Evolutionary conservation across 1,140 invertebrate species (phyloP), one percentile per base, ranked within the genome.

Genomic region (Bemisia tabaci): DNA sequence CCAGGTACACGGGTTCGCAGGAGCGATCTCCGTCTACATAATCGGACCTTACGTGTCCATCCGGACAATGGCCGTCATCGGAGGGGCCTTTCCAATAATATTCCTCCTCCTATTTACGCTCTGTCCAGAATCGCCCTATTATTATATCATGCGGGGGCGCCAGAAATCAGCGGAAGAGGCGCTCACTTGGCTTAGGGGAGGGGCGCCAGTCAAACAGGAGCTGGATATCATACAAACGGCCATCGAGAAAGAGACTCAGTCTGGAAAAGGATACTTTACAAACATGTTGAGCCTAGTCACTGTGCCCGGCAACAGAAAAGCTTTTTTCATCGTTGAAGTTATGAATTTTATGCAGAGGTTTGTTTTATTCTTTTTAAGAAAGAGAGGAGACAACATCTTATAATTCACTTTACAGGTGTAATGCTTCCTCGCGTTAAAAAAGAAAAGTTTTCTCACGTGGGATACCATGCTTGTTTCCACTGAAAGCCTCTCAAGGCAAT

Each of bases 1-100:
- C 21, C 67, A 22, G 48, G 22, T 70, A 70, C 22, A 66, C 73
- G 73, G 73, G 59, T 63, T 68, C 1, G 73, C 89, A 12, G 93
- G 92, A 9, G 94, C 94, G 63, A 77, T 94, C 0, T 79, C 87
- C 58, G 85, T 86, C 0, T 94, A 90, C 75, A 74, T 86, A 0
- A 71, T 92, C 9, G 92, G 92, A 2, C 78, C 84, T 0, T 11
- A 66, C 24, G 65, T 72, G 17, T 65, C 68, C 17, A 72, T 73
- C 64, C 63, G 48, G 0, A 63, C 62, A 11, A 21, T 73, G 22
- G 63, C 67, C 2, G 59, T 71, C 12, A 21, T 70, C 1, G 74
- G 72, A n/a, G 68, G 76, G 0, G 67, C 71, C 1, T 60, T 80
- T 26, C 86, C 85, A 0, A 22, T 80, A 0, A 61, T 80, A 5